Base-by-base conservation (phyloP, 2,888 invertebrate species). In the Axea sp. region DNA sequence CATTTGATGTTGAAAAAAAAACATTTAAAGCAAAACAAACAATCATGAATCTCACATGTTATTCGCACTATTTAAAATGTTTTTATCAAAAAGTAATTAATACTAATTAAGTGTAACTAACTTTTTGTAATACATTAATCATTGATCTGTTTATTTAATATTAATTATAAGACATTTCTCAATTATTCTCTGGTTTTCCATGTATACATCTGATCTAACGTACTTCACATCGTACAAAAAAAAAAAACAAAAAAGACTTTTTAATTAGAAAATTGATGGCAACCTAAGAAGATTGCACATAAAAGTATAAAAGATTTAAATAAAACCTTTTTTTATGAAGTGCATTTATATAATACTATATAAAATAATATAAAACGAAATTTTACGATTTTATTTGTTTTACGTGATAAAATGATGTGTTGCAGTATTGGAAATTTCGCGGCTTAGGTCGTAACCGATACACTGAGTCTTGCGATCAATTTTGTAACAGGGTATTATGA, bases 401-500 rank as follows among this genome's bases (percentile, higher is more conserved):
- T 33, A 33, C 43, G 57, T 43, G 31, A 57, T 43, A 43, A 43
- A 43, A 30, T 15, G 31, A 14, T 11, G 2, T 9, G 14, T 8
- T 8, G 24, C 2, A 19, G 31, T 43, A 57, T 57, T 43, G 57
- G 43, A 43, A 33, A 43, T 33, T 57, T 43, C n/a, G 22, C 33
- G 24, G 57, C 43, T 43, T 43, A 24, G 15, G 30, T 31, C 57
- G 57, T 43, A 43, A 57, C 33, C 43, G 57, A 57, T 43, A 57
- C 57, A 57, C 43, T 43, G 24, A 9, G 14, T 57, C 15, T 22
- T 24, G 24, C 57, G 24, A 57, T 57, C 57, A 57, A 57, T 57
- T 55, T 37, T 59, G 45, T 59, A 59, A 37, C 47, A 28, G 14
- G 17, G 19, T 47, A 39, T 60, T 60, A 47, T 37, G 12, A 35